Base-by-base conservation (phyloP, 2,113 vertebrate species). In the Notarius quadriscutis region DNA sequence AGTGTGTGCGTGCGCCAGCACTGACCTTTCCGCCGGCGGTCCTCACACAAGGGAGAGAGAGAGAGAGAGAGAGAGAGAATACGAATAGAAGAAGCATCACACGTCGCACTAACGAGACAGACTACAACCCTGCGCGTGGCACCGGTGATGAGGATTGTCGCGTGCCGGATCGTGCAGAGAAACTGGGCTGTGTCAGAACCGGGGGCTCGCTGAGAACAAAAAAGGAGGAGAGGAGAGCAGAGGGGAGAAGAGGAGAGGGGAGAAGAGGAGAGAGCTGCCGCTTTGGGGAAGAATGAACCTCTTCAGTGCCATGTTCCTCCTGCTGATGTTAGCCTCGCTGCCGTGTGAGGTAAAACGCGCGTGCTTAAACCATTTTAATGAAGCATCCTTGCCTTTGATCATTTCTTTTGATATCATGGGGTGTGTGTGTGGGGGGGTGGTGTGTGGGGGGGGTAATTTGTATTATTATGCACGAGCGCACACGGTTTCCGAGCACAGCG, bases 281-380 rank as follows among this genome's bases (percentile, higher is more conserved):
- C 53, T 75, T 48, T 30, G 84, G 30, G 55, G 91, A 67, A 90
- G 93, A 91, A 96, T 96, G 95, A 95, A 95, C 94, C 95, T 96
- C 87, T 94, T 96, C 93, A 96, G 95, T 95, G 94, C 94, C 92
- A 95, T 96, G 91, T 96, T 96, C 85, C 94, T 96, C 55, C 95
- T 96, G 50, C 91, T 96, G 90, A 95, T 96, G 95, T 95, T 96
- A 92, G 93, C 93, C 87, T 91, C 84, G 89, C 30, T 92, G 87
- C 92, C 92, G 88, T 91, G 93, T 62, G 91, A 95, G 95, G 95
- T 96, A 94, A 94, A 69, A 50, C 55, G 86, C 75, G 84, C 79
- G 77, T 63, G 62, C 41, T 12, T 80, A 41, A 65, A 12, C 63
- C 55, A 71, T 55, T 67, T 20, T n/a, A 72, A 81, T 53, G 1